phyloP scores from a whole-genome alignment of 2,888 invertebrate genomes.

The Mesoligia furuncula region DNA sequence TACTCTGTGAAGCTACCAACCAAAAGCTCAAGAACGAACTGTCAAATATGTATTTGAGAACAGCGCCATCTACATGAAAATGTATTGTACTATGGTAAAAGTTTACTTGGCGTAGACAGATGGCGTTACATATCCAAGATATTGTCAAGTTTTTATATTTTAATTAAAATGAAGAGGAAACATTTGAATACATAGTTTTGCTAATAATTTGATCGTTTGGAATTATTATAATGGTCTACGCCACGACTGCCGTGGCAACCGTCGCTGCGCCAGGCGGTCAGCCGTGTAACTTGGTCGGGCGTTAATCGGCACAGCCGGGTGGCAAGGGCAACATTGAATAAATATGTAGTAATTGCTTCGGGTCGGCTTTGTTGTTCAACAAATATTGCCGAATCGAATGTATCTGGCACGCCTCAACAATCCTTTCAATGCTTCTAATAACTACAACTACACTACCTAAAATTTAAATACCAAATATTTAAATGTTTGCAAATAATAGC shows the following conservation, averaged over 20 bases:
- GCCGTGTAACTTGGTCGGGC: background rate
- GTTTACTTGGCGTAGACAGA: background rate
- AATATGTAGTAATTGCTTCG: background rate
- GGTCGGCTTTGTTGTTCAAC: background rate
- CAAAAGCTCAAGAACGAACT: constrained; percentile 4
- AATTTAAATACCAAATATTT: background rate
- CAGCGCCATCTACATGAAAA: constrained; percentile 50
- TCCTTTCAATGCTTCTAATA: background rate
- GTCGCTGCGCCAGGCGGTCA: background rate
- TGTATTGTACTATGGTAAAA: background rate
- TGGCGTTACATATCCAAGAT: background rate
- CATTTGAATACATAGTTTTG: background rate
- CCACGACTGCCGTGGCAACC: background rate
- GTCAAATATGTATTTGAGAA: constrained; percentile 30
- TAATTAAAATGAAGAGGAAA: background rate
- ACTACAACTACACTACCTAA: background rate
- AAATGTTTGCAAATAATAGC: background rate
- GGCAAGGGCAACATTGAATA: background rate
- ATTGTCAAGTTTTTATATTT: background rate
- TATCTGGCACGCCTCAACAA: background rate
- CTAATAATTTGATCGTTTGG: background rate
- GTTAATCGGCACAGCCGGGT: background rate
- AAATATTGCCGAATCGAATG: background rate
- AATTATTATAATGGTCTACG: background rate
- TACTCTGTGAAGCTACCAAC: too few species aligned